Evolutionary conservation across 2,888 invertebrate genomes (phyloP).

Genomic region (Rotaria macrura): DNA sequence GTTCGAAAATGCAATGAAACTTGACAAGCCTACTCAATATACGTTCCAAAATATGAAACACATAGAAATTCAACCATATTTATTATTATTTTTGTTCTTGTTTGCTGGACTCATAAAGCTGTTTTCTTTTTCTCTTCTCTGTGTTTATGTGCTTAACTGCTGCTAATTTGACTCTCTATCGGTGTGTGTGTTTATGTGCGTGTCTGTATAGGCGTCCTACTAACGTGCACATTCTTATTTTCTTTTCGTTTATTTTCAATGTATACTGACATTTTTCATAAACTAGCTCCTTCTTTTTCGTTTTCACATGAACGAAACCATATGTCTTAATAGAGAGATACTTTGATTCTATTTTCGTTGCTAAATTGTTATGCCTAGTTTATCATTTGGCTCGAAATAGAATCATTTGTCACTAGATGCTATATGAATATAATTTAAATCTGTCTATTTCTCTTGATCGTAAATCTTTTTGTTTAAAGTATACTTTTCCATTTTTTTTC

Average conservation of each 20-base stretch:
- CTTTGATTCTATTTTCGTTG: too few relatives aligned
- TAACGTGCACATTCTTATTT: not conserved
- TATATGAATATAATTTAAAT: too few relatives aligned
- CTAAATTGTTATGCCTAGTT: too few relatives aligned
- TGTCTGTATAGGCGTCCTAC: not conserved
- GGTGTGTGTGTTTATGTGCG: too few relatives aligned
- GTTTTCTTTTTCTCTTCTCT: not conserved
- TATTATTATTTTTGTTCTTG: not conserved
- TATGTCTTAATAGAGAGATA: too few relatives aligned
- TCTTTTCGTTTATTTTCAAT: not conserved
- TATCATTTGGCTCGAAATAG: too few relatives aligned
- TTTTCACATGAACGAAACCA: not conserved
- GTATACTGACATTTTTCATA: not conserved
- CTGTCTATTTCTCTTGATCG: too few relatives aligned
- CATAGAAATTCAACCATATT: not conserved
- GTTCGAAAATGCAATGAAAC: slow-evolving; percentile 31
- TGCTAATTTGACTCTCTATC: not conserved
- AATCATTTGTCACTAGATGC: too few relatives aligned
- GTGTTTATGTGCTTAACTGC: not conserved
- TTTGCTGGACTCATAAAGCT: not conserved
- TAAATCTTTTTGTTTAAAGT: too few relatives aligned
- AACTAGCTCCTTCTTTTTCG: not conserved
- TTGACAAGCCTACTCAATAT: not conserved
- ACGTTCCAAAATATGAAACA: not conserved
- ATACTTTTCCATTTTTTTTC: too few relatives aligned